Evolutionary conservation across 2,888 invertebrate species (phyloP), one percentile per base, ranked within the genome.

Genomic region (Gisinianus flammeolus): DNA sequence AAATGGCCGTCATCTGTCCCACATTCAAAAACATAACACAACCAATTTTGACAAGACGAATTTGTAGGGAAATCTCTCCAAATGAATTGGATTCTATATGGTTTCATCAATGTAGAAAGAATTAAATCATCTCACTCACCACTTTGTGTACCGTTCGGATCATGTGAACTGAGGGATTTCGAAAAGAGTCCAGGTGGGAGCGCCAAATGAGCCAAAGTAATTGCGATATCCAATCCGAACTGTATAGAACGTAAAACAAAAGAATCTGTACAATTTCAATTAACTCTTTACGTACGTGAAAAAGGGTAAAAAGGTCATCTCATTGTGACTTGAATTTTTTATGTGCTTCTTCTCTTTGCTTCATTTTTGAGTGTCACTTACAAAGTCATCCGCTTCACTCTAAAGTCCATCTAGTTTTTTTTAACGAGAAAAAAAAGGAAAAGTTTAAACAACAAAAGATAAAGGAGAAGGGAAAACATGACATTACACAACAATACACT

Each of bases 1-100:
- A 87, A 24, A 95, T 86, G 0, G 94, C 92, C 19, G 96, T 93
- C 90, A 96, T 91, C 97, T 97, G 86, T 24, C 62, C 69, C 28
- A 74, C 22, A 44, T 35, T 35, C 12, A 5, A 31, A 30, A 74
- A 73, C 22, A 33, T 35, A 24, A 24, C 31, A 67, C 1, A 33
- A 68, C n/a, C n/a, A n/a, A n/a, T n/a, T n/a, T n/a, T n/a, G n/a
- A n/a, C 35, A 35, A 8, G 35, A 35, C 35, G 35, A 8, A 35
- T 35, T 35, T 35, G n/a, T n/a, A n/a, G n/a, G n/a, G n/a, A n/a
- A n/a, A n/a, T n/a, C n/a, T n/a, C n/a, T n/a, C n/a, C n/a, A n/a
- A n/a, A n/a, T n/a, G n/a, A n/a, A n/a, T n/a, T n/a, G 8, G 12
- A 44, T 44, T 44, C 16, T 4, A 44, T 12, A 44, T 44, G 19